These are phyloP conservation scores for Aviceda subcristata DNA, from an alignment of 2,113 vertebrate genomes.

Conservation along the genomic window DNA sequence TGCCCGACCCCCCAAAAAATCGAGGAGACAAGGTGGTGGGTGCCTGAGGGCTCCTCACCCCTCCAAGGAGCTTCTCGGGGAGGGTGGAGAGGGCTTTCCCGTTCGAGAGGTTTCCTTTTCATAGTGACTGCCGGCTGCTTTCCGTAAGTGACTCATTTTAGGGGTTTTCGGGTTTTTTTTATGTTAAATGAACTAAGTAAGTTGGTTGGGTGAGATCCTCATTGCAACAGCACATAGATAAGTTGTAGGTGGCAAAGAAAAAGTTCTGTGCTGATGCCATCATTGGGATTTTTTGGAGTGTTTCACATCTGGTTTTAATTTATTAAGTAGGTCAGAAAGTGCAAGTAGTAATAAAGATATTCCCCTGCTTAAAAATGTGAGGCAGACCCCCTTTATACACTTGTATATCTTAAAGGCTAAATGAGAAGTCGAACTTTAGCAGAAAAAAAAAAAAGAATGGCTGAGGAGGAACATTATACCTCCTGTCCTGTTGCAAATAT, in stretches of 20 bases:
- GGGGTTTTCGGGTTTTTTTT: fast-evolving
- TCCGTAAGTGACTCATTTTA: fast-evolving
- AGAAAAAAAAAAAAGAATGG: neutral
- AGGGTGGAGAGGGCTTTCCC: neutral
- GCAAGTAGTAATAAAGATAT: neutral
- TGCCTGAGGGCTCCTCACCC: neutral
- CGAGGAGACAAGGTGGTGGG: neutral
- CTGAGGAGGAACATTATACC: neutral
- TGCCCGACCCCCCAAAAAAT: neutral
- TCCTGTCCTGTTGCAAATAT: neutral
- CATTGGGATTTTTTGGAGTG: neutral
- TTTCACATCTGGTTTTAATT: neutral
- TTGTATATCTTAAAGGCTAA: neutral
- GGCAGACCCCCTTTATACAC: neutral
- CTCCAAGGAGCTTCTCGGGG: neutral
- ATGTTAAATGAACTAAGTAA: neutral
- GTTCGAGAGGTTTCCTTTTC: neutral
- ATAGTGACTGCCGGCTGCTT: neutral
- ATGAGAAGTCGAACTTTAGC: neutral
- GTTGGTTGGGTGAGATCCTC: neutral
- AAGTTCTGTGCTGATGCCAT: neutral
- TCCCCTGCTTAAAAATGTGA: neutral
- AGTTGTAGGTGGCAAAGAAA: neutral
- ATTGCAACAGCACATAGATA: neutral
- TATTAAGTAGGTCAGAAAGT: neutral